Base-by-base conservation (phyloP, 2,797 vertebrate genomes). In the Tinamus major region DNA sequence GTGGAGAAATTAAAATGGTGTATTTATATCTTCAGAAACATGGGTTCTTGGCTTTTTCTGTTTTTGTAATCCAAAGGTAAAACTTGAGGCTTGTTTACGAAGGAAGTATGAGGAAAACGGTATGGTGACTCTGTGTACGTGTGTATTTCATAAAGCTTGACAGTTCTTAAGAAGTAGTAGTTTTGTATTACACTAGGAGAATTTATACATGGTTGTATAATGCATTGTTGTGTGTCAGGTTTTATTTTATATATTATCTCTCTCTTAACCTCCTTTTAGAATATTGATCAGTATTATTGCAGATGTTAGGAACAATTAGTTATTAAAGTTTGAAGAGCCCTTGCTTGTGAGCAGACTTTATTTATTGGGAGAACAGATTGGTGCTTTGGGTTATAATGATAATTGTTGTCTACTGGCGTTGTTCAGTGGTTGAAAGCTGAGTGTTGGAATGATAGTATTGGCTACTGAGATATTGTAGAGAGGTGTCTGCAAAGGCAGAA, bases 31-130 rank as follows among this genome's bases (percentile, higher is more conserved):
- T 69, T 92, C 19, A 46, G 19, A 79, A 72, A 37, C 18, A 9
- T 35, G 3, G 1, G 0, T 67, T 72, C 6, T 72, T 79, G 10
- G 2, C 0, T 3, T 70, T 70, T 55, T 48, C 55, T 58, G 7
- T 31, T 0, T 61, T 55, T 85, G 31, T 58, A 37, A 44, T 76
- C 64, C 62, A 2, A 58, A 63, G 39, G 33, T 68, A 42, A 79
- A 79, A 77, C 44, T 44, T 27, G 58, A 27, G 0, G 4, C 59
- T 39, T 37, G 14, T 65, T 88, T 88, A 5, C 71, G 44, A 18
- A 64, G 9, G 2, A 64, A 37, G 2, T 49, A 11, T 63, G n/a
- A 42, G 26, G 12, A 29, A 4, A 51, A 19, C 81, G 18, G 55
- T 26, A 9, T 42, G 21, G 11, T 63, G 27, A 53, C 27, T 26